phyloP scores from a whole-genome alignment of 2,113 vertebrate genomes.

The Macquaria ambigua region DNA sequence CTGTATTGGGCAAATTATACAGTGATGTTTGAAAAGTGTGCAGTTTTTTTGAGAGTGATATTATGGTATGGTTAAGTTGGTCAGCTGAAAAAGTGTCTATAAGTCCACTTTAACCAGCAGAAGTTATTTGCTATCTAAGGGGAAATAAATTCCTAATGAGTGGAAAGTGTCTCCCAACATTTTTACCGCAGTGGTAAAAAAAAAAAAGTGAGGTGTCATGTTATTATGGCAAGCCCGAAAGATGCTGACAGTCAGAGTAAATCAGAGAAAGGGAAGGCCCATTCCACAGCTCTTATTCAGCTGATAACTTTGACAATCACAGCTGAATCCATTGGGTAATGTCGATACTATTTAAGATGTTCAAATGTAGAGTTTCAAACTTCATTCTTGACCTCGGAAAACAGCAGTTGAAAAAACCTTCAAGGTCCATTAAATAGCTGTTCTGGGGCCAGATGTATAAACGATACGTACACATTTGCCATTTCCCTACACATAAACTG shows the following conservation, averaged over 20 bases:
- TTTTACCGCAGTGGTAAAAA: not conserved
- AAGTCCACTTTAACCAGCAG: not conserved
- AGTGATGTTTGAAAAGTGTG: not conserved
- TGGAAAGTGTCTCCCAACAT: not conserved
- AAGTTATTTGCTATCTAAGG: not conserved
- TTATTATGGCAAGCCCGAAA: not conserved
- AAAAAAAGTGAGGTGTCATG: not conserved
- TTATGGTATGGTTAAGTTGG: not conserved
- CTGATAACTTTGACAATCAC: not conserved
- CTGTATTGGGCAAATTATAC: not conserved
- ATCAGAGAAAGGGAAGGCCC: not conserved
- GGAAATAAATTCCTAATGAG: not conserved
- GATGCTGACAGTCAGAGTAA: slow-evolving; percentile 9
- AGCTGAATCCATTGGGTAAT: not conserved
- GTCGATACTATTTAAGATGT: not conserved
- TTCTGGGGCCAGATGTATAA: too few relatives aligned
- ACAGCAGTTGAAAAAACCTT: not conserved
- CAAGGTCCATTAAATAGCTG: too few relatives aligned
- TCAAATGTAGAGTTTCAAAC: not conserved
- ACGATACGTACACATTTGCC: too few relatives aligned
- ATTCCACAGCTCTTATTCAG: not conserved
- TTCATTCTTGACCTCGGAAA: not conserved
- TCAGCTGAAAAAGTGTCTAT: not conserved
- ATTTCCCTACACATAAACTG: too few relatives aligned
- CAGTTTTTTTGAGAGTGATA: not conserved